Evolutionary conservation across 2,888 invertebrate genomes (phyloP).

Genomic region (Amitus sp.): DNA sequence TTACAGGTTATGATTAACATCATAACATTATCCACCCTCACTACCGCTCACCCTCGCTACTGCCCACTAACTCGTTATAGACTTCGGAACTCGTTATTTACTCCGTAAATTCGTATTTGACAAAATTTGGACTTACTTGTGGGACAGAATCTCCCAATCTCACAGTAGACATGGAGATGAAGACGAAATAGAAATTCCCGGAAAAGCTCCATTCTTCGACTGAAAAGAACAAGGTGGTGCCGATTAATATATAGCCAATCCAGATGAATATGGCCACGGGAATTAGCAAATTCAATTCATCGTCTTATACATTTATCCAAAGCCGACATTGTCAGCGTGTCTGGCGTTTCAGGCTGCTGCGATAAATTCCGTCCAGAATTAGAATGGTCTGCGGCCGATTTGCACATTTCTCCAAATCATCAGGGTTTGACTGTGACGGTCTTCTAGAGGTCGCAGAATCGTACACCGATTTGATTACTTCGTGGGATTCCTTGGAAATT

Average conservation of each 20-base stretch:
- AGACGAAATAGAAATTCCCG: constrained; percentile 95
- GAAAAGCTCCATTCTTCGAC: constrained; percentile 92
- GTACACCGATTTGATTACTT: constrained; percentile 83
- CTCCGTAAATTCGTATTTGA: too few relatives aligned
- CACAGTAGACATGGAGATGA: constrained; percentile 96
- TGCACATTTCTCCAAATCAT: constrained; percentile 68
- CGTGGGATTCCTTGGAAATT: constrained; percentile 78
- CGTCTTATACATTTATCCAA: constrained; percentile 88
- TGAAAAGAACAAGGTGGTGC: constrained; percentile 81
- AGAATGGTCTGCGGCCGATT: constrained; percentile 51
- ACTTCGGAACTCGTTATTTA: too few relatives aligned
- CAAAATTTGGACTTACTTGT: too few relatives aligned
- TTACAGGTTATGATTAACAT: too few relatives aligned
- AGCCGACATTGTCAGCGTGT: constrained; percentile 80
- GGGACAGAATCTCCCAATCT: constrained; percentile 95
- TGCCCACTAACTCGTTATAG: too few relatives aligned
- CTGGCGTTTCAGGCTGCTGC: constrained; percentile 71
- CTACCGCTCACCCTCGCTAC: too few relatives aligned
- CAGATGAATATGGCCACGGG: constrained; percentile 87
- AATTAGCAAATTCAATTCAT: constrained; percentile 94
- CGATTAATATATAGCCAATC: constrained; percentile 86
- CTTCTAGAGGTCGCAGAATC: constrained; percentile 80
- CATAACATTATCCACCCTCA: too few relatives aligned
- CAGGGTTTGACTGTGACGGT: constrained; percentile 74
- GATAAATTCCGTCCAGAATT: constrained; percentile 64